These are phyloP conservation scores for Vanessa atalanta DNA, from an alignment of 1,140 invertebrate species.

Conservation along the genomic window DNA sequence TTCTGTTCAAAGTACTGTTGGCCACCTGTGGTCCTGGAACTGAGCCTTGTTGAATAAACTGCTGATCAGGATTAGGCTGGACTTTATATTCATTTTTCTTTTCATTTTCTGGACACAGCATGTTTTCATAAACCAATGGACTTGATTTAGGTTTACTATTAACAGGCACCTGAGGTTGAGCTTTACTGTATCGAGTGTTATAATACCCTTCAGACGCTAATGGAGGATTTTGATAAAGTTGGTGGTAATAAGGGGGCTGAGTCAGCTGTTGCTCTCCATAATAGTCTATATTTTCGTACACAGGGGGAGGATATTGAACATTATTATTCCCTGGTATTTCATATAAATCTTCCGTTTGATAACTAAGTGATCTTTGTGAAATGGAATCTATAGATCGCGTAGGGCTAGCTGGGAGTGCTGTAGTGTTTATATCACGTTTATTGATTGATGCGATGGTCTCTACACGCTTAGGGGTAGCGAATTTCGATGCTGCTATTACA, in stretches of 20 bases:
- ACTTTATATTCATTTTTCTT: constrained; percentile 69
- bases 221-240: constrained; percentile 74
- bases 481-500: constrained; percentile 86
- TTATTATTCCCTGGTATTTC: constrained; percentile 72
- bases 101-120: constrained; percentile 71
- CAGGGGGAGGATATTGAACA: constrained; percentile 80
- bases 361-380: constrained; percentile 84
- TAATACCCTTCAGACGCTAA: constrained; percentile 80
- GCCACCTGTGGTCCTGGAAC: constrained; percentile 74
- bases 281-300: constrained; percentile 92
- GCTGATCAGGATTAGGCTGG: constrained; percentile 59
- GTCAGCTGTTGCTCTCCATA: constrained; percentile 81
- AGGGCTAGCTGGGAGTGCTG: constrained; percentile 70
- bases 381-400: constrained; percentile 82
- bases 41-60: constrained; percentile 69
- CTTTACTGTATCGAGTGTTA: constrained; percentile 83
- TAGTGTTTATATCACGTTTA: constrained; percentile 74
- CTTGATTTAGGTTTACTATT: constrained; percentile 77
- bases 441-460: constrained; percentile 83
- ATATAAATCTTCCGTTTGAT: constrained; percentile 80
- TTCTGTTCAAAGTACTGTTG: constrained; percentile 58
- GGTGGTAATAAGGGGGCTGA: constrained; percentile 84
- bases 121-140: constrained; percentile 72
- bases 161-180: constrained; percentile 86
- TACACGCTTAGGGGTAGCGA: constrained; percentile 87